Conservation (phyloP, 2,113 vertebrate species). For the Picathartes gymnocephalus region DNA sequence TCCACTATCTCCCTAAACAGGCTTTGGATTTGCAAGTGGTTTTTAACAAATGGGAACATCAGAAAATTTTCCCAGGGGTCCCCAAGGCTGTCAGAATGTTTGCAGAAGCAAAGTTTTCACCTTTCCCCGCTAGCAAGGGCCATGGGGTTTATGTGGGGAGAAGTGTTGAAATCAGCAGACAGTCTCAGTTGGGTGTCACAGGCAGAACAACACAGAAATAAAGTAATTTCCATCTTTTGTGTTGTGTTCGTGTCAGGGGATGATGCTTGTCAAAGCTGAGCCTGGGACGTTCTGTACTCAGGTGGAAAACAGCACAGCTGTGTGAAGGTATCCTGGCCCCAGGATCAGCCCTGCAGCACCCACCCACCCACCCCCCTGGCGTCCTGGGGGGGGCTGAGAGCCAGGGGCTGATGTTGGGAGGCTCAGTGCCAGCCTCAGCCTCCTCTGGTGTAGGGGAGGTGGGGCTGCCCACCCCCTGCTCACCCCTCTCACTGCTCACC, state of each 20-base stretch:
- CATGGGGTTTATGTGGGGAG: neutral
- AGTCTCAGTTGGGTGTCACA: neutral
- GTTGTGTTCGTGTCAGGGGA: neutral
- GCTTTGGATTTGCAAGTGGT: neutral
- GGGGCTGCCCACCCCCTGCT: neutral
- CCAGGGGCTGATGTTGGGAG: fast-evolving
- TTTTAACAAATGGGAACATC: neutral
- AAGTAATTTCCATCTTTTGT: neutral
- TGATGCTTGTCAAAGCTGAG: neutral
- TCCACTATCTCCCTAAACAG: neutral
- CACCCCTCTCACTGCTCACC: neutral
- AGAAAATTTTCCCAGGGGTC: neutral
- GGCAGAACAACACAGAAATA: neutral
- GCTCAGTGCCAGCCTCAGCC: neutral
- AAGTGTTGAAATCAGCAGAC: neutral
- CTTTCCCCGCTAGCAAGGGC: neutral
- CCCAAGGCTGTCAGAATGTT: neutral
- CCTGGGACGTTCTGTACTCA: neutral
- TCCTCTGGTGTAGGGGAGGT: neutral
- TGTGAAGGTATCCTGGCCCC: neutral
- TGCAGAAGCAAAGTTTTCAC: neutral
- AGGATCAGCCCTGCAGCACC: neutral
- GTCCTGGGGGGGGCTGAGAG: neutral
- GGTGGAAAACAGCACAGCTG: neutral
- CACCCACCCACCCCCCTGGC: neutral